Conservation (phyloP, 2,113 vertebrate genomes). For the Picathartes gymnocephalus region DNA sequence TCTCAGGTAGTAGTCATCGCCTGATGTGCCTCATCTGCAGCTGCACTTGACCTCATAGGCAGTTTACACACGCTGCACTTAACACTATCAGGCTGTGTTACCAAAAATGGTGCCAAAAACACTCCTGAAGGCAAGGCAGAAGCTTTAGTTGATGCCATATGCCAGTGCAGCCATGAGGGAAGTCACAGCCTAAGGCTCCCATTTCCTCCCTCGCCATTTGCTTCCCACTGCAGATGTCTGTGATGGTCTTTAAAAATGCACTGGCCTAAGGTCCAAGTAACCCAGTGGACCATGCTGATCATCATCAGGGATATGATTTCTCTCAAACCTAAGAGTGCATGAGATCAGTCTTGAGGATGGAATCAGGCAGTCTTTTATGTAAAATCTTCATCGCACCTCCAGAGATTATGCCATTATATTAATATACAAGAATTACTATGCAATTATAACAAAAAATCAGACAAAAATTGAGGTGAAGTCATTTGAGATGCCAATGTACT, state of each 20-base stretch:
- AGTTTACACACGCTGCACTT: background rate
- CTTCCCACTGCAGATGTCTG: background rate
- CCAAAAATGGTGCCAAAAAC: background rate
- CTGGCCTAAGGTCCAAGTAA: background rate
- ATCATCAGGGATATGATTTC: background rate
- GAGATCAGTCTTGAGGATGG: background rate
- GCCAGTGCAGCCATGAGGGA: background rate
- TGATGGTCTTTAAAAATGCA: background rate
- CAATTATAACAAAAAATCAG: background rate
- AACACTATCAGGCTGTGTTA: background rate
- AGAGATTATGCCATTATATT: background rate
- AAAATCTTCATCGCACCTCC: background rate
- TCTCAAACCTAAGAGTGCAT: background rate
- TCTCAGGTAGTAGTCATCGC: slow-evolving; percentile 30
- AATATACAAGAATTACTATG: background rate
- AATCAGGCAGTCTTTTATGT: background rate
- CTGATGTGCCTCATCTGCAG: slow-evolving; percentile 20
- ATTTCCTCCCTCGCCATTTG: background rate
- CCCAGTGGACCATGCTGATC: background rate
- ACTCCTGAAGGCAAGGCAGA: background rate
- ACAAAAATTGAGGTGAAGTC: background rate
- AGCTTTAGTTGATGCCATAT: background rate
- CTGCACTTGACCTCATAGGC: background rate
- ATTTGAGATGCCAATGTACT: background rate
- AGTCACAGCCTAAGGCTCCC: background rate